Base-by-base conservation (phyloP, 2,888 invertebrate species). In the Oconnorella tubifera region DNA sequence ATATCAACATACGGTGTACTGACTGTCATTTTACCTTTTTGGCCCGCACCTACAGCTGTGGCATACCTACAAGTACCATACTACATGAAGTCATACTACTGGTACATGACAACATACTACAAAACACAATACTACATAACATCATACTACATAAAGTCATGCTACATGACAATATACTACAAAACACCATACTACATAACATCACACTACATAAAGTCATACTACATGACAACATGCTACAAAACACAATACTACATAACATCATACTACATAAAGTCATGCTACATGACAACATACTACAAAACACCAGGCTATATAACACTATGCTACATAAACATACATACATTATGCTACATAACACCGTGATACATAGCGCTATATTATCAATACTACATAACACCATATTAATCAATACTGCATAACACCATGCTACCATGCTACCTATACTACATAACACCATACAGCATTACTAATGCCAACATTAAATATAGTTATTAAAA, bases 11-110 rank as follows among this genome's bases (percentile, higher is more conserved):
- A 51, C 4, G 53, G 53, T 51, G 14, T 19, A 27, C 53, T 51
- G 10, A 51, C 25, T 6, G 53, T 25, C 14, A 51, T 51, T 51
- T 40, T 40, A 19, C 25, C 25, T 25, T 6, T 51, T 4, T 51
- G 53, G 14, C 53, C 53, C 25, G 53, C 53, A 6, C 53, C 53
- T 6, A 51, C 25, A 19, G 53, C 53, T 25, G 53, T 51, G 6
- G 25, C 25, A 51, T 51, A 51, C 53, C 53, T 51, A 27, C 25
- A 40, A 40, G 19, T 19, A 40, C 19, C 10, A 14, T 40, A 40
- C n/a, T n/a, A n/a, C n/a, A n/a, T n/a, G n/a, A n/a, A n/a, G n/a
- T n/a, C n/a, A n/a, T n/a, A n/a, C n/a, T n/a, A n/a, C n/a, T n/a
- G n/a, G n/a, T n/a, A n/a, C n/a, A n/a, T 40, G 40, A 10, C 10